phyloP scores from a whole-genome alignment of 2,888 invertebrate species.

The Dynastes hyllus region DNA sequence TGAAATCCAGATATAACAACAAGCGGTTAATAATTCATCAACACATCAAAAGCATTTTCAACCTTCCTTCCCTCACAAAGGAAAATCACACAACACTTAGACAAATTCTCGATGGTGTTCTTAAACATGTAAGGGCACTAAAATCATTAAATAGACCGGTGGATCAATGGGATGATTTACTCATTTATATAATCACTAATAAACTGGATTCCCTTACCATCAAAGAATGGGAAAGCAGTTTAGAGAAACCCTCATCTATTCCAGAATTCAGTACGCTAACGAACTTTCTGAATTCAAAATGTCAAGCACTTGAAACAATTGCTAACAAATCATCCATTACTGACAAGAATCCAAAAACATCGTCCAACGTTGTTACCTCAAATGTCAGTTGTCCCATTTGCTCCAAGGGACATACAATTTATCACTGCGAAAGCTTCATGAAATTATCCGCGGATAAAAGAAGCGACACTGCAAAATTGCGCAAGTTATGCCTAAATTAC shows the following conservation, averaged over 20 bases:
- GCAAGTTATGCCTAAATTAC: slow-evolving; percentile 57
- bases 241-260: not conserved
- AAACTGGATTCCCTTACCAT: slow-evolving; percentile 8
- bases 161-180: slow-evolving; percentile 16
- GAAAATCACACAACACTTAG: not conserved
- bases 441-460: slow-evolving; percentile 36
- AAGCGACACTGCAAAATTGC: slow-evolving; percentile 21
- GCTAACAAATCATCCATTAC: not conserved
- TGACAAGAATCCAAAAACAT: not conserved
- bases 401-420: slow-evolving; percentile 52
- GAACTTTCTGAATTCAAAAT: slow-evolving; percentile 1
- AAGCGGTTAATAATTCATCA: slow-evolving; percentile 49
- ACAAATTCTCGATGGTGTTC: slow-evolving; percentile 14
- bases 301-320: slow-evolving; percentile 24
- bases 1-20: slow-evolving; percentile 46
- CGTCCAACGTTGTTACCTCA: not conserved
- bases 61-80: not conserved
- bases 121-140: slow-evolving; percentile 9
- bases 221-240: slow-evolving; percentile 10
- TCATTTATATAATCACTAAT: not conserved
- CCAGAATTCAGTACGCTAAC: not conserved
- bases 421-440: slow-evolving; percentile 53
- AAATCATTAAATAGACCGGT: slow-evolving; percentile 10
- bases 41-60: slow-evolving; percentile 25
- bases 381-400: slow-evolving; percentile 51